Percentiles rank a stretch among this genome's conserved stretches.
phyloP scores from a whole-genome alignment of 1,140 invertebrate species.

The Heliconius eleuchia region DNA sequence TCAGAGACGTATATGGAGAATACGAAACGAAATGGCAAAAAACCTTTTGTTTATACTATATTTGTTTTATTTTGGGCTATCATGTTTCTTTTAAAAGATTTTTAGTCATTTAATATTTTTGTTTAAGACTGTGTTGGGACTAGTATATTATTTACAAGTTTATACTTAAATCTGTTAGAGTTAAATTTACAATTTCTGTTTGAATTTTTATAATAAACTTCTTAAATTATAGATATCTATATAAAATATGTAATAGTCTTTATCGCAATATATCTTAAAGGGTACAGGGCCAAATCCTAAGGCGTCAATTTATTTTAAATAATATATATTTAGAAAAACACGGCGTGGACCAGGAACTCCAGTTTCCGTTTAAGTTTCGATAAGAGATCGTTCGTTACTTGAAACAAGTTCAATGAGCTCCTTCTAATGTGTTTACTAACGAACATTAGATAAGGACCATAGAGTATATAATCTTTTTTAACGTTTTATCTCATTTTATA shows the following conservation, averaged over 20 bases:
- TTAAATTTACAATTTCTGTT: not conserved
- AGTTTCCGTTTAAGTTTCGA: not conserved
- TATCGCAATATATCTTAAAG: too few relatives aligned
- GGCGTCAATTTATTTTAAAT: too few relatives aligned
- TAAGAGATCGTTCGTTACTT: not conserved
- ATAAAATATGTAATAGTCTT: not conserved
- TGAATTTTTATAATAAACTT: not conserved
- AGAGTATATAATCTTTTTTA: not conserved
- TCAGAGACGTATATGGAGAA: constrained; percentile 42
- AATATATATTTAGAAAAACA: not conserved
- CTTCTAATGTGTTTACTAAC: constrained; percentile 12
- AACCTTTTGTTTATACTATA: constrained; percentile 29
- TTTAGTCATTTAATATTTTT: not conserved
- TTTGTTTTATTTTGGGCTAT: constrained; percentile 16
- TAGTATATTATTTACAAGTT: not conserved
- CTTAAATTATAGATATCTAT: too few relatives aligned
- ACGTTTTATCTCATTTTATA: not conserved
- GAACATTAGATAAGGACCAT: not conserved
- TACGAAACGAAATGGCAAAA: constrained; percentile 39
- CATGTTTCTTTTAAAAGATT: constrained; percentile 10
- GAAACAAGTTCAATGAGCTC: constrained; percentile 26
- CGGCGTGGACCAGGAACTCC: not conserved
- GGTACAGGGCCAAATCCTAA: too few relatives aligned
- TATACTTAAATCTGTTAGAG: not conserved
- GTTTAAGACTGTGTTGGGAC: not conserved